Evolutionary conservation across 2,113 vertebrate species (phyloP).

Genomic region (Lophius piscatorius): DNA sequence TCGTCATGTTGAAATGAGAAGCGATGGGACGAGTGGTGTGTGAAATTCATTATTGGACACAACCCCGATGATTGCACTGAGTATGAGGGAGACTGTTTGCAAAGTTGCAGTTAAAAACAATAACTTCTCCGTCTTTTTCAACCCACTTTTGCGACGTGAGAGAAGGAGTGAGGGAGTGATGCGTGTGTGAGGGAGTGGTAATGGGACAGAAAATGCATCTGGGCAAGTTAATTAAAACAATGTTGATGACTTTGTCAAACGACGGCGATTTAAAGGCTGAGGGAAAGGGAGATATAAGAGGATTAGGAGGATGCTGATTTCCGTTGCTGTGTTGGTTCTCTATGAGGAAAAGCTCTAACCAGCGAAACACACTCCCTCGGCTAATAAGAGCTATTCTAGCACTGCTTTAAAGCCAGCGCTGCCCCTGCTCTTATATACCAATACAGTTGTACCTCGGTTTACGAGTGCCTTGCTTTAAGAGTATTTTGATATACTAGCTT

Average conservation of each 20-base stretch:
- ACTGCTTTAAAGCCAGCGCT: neutral
- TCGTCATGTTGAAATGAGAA: neutral
- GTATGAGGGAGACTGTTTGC: neutral
- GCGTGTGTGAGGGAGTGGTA: conserved; percentile 5
- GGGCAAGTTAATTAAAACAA: conserved; percentile 60
- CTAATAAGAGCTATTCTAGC: conserved; percentile 18
- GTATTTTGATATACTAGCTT: too few relatives aligned
- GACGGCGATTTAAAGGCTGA: conserved; percentile 51
- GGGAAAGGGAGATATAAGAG: conserved; percentile 31
- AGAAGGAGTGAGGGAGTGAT: conserved; percentile 1
- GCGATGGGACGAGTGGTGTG: neutral
- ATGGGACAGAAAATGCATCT: conserved; percentile 34
- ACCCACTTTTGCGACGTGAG: neutral
- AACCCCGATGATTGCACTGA: neutral
- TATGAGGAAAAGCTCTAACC: conserved; percentile 34
- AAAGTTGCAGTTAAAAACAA: conserved; percentile 28
- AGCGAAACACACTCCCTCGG: conserved; percentile 5
- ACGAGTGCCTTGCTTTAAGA: too few relatives aligned
- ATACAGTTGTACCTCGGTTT: too few relatives aligned
- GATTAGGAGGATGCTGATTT: conserved; percentile 43
- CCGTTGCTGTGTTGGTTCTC: conserved; percentile 51
- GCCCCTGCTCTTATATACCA: neutral
- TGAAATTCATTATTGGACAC: neutral
- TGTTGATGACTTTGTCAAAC: conserved; percentile 58
- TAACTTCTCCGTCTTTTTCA: neutral